Percentiles rank a stretch among this genome's conserved stretches.
phyloP scores from a whole-genome alignment of 2,797 vertebrate genomes.

The Chromis chromis region DNA sequence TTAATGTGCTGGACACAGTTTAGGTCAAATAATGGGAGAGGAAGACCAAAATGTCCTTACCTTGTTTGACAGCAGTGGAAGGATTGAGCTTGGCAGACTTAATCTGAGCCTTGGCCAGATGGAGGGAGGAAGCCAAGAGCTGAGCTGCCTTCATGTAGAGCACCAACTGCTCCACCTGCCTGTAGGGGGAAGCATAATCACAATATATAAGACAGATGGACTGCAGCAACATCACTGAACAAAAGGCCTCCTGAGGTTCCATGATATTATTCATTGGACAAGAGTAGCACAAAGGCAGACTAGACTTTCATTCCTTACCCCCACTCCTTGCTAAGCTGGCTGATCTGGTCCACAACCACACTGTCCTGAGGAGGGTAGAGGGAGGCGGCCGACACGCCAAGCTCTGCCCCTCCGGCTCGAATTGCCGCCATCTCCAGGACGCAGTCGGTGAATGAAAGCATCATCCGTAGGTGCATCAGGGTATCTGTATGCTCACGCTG shows the following conservation, averaged over 20 bases:
- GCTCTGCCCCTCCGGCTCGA: constrained; percentile 87
- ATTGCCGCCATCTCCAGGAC: constrained; percentile 93
- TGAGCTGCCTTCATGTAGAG: constrained; percentile 97
- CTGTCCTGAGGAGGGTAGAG: constrained; percentile 96
- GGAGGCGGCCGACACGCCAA: constrained; percentile 89
- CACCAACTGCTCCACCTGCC: constrained; percentile 97
- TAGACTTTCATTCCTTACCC: constrained; percentile 82
- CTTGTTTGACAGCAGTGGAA: constrained; percentile 95
- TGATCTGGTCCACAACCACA: constrained; percentile 96
- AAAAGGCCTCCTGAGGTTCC: neutral
- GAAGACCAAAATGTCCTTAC: constrained; percentile 70
- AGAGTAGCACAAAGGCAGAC: constrained; percentile 1
- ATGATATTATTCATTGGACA: neutral
- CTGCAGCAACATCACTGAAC: constrained; percentile 17
- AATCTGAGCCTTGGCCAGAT: constrained; percentile 96
- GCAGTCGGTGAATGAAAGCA: constrained; percentile 95
- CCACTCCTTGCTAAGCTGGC: constrained; percentile 98
- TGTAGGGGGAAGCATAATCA: constrained; percentile 75
- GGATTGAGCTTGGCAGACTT: constrained; percentile 96
- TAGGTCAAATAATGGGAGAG: neutral
- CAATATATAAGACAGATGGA: neutral
- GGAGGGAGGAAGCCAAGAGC: constrained; percentile 94
- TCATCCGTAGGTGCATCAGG: constrained; percentile 92
- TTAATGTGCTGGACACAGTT: neutral
- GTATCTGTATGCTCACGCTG: constrained; percentile 97